Evolutionary conservation across 1,140 invertebrate genomes (phyloP).

Genomic region (Drosophila equinoxialis): DNA sequence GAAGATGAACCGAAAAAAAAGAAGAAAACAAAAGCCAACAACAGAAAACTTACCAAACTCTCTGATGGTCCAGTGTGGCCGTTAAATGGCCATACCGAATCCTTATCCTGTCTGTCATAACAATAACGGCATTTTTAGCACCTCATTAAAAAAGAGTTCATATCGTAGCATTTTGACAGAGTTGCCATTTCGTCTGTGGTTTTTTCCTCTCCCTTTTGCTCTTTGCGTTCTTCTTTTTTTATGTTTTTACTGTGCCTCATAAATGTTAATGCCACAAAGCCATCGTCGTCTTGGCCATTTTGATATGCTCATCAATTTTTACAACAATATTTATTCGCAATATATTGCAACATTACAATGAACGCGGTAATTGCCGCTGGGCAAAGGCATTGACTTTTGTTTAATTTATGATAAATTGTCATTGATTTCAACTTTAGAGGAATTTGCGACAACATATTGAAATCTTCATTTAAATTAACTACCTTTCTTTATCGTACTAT

Average conservation of each 20-base stretch:
- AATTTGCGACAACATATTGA: no score
- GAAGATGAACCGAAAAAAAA: neutral
- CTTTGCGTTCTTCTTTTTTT: conserved; percentile 33
- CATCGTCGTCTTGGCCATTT: conserved; percentile 31
- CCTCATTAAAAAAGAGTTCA: conserved; percentile 82
- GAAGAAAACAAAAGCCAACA: conserved; percentile 26
- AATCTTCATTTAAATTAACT: conserved; percentile 1
- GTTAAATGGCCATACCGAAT: conserved; percentile 54
- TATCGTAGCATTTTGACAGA: conserved; percentile 67
- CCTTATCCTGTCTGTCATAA: conserved; percentile 67
- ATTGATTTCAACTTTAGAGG: neutral
- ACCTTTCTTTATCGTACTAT: neutral
- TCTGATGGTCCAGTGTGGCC: conserved; percentile 33
- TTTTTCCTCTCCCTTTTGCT: neutral
- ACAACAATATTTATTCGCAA: conserved; percentile 76
- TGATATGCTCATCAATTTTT: conserved; percentile 75
- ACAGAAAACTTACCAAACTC: conserved; percentile 21
- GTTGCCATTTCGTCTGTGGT: conserved; percentile 37
- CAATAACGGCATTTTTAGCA: conserved; percentile 81
- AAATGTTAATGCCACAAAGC: conserved; percentile 51
- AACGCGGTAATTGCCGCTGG: conserved; percentile 39
- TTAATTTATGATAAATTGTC: conserved; percentile 24
- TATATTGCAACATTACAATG: conserved; percentile 48
- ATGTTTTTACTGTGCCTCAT: conserved; percentile 49
- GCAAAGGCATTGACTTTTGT: conserved; percentile 18